Conservation (phyloP, 2,888 invertebrate species). For the Aphrophora alni region DNA sequence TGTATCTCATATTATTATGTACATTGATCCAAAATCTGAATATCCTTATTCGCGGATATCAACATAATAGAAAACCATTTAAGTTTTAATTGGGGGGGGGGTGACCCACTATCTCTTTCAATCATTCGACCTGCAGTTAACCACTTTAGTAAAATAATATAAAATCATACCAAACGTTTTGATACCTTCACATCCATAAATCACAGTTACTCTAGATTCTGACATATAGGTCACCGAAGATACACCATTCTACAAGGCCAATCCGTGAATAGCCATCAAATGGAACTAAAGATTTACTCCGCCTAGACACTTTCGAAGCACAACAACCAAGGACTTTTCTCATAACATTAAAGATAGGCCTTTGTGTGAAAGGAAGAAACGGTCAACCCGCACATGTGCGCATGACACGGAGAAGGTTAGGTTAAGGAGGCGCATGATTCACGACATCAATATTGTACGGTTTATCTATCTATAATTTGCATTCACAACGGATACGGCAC, state of each 20-base stretch:
- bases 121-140: too few species aligned
- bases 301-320: not conserved
- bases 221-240: not conserved
- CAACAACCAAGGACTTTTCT: not conserved
- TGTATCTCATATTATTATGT: too few species aligned
- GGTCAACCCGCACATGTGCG: not conserved
- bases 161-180: too few species aligned
- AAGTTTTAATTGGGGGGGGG: too few species aligned
- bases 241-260: not conserved
- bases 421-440: conserved; percentile 1
- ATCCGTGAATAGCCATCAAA: not conserved
- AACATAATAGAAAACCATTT: too few species aligned
- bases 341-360: not conserved
- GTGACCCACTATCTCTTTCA: too few species aligned
- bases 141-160: too few species aligned
- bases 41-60: too few species aligned
- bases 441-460: not conserved
- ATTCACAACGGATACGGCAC: not conserved
- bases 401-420: not conserved
- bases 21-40: too few species aligned
- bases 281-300: not conserved
- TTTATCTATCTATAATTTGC: not conserved
- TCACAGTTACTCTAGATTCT: too few species aligned
- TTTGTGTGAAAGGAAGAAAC: conserved; percentile 9
- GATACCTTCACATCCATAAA: too few species aligned